Base-by-base conservation (phyloP, 2,888 invertebrate species). In the Apotomis turbidana region DNA sequence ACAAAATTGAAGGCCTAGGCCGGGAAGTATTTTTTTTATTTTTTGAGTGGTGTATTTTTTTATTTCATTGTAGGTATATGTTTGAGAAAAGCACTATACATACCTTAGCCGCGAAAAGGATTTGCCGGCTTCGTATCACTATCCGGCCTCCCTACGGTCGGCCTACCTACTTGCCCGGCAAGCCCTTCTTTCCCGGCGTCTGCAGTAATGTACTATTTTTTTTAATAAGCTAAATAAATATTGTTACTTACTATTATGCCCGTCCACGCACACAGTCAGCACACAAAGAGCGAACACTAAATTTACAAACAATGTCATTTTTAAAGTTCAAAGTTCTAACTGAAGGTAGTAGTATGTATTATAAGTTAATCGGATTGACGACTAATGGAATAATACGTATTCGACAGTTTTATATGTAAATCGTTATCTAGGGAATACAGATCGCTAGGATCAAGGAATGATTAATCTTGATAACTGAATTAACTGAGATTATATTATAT, bases 371-470 rank as follows among this genome's bases (percentile, higher is more conserved):
- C 0, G 36, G 27, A 54, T n/a, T 55, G 66, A 44, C 55, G 44
- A 66, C 55, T 64, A 59, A 59, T 15, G 46, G 27, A 55, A 15
- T 9, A 49, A 67, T 67, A 61, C 15, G 38, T 71, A 49, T 13
- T 15, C 36, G 58, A 67, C 58, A 49, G 49, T 51, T 67, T 58
- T 67, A 67, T 71, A 71, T 68, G 66, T 46, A 57, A 12, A 49
- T 15, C 61, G 61, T 71, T 71, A 71, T 71, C 71, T 67, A 27
- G 41, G 61, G 61, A 71, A 68, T 57, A 61, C 10, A 61, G 67
- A 66, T 66, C 60, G 61, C 12, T n/a, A 13, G 61, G 57, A 63
- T 70, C 36, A 63, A 51, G 36, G 67, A 49, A 67, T 58, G 51
- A 67, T 51, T 41, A 62, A 67, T 67, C 61, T 41, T 66, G 54